These are phyloP conservation scores for Ellobius talpinus DNA, from an alignment of 2,113 vertebrate genomes.

Conservation along the genomic window DNA sequence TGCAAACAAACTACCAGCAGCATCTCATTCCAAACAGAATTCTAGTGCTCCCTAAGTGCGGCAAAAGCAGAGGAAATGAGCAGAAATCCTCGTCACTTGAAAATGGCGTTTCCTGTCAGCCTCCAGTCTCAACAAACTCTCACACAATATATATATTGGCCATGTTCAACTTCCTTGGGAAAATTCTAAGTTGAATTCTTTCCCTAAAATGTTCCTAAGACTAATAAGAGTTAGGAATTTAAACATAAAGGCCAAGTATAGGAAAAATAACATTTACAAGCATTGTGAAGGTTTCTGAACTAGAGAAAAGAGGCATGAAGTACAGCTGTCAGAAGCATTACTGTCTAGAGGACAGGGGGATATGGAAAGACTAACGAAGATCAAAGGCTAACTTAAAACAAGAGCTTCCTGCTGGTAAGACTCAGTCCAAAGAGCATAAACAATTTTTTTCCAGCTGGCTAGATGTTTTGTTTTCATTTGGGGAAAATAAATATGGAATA, in stretches of 20 bases:
- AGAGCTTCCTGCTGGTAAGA: not conserved
- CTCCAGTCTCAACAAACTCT: slow-evolving; percentile 46
- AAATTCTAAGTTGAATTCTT: slow-evolving; percentile 18
- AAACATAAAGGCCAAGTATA: slow-evolving; percentile 36
- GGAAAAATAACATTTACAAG: slow-evolving; percentile 60
- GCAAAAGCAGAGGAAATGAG: not conserved
- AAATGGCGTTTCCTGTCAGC: slow-evolving; percentile 59
- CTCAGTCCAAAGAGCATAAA: not conserved
- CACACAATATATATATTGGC: not conserved
- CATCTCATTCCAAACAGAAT: slow-evolving; percentile 49
- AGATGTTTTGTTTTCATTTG: not conserved
- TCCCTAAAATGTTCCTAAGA: slow-evolving; percentile 45
- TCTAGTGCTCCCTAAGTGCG: not conserved
- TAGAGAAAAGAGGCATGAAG: not conserved
- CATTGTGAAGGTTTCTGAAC: slow-evolving; percentile 28
- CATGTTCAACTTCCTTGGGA: slow-evolving; percentile 56
- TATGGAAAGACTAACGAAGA: not conserved
- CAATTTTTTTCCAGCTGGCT: not conserved
- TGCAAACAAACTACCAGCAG: slow-evolving; percentile 10
- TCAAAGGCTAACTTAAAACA: slow-evolving; percentile 13
- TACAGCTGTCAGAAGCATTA: not conserved
- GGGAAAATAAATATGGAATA: not conserved
- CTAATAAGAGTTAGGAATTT: not conserved
- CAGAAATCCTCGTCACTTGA: slow-evolving; percentile 44
- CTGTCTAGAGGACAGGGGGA: not conserved